A percentile compares a stretch with the other conserved stretches of the same genome.
phyloP scores from a whole-genome alignment of 2,113 vertebrate species.

The Chaenogobius annularis region DNA sequence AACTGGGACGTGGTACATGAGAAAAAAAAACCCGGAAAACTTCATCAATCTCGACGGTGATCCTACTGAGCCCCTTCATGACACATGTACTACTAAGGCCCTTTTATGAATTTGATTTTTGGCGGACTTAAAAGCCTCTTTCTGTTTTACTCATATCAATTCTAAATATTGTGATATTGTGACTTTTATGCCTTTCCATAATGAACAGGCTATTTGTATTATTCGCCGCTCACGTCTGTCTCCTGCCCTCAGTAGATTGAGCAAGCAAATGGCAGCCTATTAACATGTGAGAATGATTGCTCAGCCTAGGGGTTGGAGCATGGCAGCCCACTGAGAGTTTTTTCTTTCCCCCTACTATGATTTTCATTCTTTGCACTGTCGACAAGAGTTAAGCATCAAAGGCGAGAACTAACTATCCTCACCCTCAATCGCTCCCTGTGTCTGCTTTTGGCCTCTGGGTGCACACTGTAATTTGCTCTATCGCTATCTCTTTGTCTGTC shows the following conservation, averaged over 20 bases:
- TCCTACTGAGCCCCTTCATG: conserved; percentile 59
- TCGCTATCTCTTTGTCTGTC: conserved; percentile 44
- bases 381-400: conserved; percentile 72
- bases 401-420: conserved; percentile 66
- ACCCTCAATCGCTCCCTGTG: conserved; percentile 61
- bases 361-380: conserved; percentile 62
- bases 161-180: conserved; percentile 25
- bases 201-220: conserved; percentile 67
- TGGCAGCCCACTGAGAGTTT: conserved; percentile 57
- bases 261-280: conserved; percentile 70
- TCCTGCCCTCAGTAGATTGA: conserved; percentile 66
- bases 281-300: conserved; percentile 70
- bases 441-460: conserved; percentile 65
- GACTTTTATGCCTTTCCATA: conserved; percentile 38
- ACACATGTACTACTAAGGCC: conserved; percentile 25
- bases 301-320: conserved; percentile 61
- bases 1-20: conserved; percentile 69
- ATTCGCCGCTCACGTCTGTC: conserved; percentile 51
- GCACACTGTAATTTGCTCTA: conserved; percentile 64
- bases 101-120: conserved; percentile 27
- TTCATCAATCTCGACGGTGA: conserved; percentile 54
- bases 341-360: conserved; percentile 41
- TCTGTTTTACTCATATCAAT: conserved; percentile 40
- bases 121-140: conserved; percentile 1
- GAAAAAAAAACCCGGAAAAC: conserved; percentile 47